These are phyloP conservation scores for Colinus virginianus DNA, from an alignment of 2,113 vertebrate species.

Conservation along the genomic window DNA sequence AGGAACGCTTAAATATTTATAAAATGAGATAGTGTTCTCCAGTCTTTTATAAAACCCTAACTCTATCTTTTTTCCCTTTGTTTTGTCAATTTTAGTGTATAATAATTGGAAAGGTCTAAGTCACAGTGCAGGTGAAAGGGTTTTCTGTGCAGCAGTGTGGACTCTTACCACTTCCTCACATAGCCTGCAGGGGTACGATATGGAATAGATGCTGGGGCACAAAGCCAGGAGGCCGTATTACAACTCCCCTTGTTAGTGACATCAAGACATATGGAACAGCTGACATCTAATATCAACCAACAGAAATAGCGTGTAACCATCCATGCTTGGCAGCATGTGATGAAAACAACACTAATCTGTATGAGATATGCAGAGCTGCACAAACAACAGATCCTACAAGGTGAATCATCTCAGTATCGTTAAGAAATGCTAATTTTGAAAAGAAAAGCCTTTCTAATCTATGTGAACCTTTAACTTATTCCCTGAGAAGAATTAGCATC, in stretches of 20 bases:
- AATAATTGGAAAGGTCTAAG: fast-evolving
- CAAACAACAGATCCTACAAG: background rate
- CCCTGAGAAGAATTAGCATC: background rate
- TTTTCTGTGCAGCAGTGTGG: background rate
- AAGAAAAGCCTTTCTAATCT: constrained; percentile 6
- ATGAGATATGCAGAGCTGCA: constrained; percentile 12
- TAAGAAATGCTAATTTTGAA: constrained; percentile 10
- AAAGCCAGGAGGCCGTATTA: background rate
- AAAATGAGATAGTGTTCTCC: background rate
- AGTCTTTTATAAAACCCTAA: background rate
- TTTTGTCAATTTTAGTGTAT: background rate
- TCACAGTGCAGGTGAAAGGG: background rate
- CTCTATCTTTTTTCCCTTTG: background rate
- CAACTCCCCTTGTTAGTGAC: background rate
- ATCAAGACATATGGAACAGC: background rate
- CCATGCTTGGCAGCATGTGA: background rate
- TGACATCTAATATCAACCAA: background rate
- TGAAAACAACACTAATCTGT: constrained; percentile 19
- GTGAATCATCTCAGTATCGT: background rate
- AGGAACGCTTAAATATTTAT: background rate
- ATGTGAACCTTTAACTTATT: background rate
- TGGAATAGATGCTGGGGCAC: background rate
- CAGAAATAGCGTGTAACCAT: background rate
- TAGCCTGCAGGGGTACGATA: background rate
- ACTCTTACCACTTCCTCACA: background rate